Base-by-base conservation (phyloP, 2,888 invertebrate genomes). In the Cantharis rufa region DNA sequence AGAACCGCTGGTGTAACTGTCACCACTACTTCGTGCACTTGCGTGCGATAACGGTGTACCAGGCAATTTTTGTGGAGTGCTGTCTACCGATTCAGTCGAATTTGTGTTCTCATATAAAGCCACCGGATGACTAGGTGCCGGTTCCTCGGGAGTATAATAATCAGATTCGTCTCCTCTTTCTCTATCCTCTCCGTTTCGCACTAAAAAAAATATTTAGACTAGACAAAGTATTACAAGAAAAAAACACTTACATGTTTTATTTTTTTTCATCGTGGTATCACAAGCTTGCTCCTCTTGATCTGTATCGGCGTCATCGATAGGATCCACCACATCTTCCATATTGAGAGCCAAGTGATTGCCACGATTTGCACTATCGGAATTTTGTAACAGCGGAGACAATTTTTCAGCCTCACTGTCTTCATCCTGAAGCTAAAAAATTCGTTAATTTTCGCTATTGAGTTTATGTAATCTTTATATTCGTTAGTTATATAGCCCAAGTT, bases 381-480 rank as follows among this genome's bases (percentile, higher is more conserved):
- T 80, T 69, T 91, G 90, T 18, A 96, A 89, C 32, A 96, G 88
- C 15, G 96, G 96, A 15, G 95, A 95, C 73, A 95, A 88, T 82
- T 95, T 93, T 88, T 96, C 96, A 70, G 93, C 93, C 87, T 96
- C 95, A 85, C 95, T 95, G 85, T 95, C 95, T 81, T 94, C 94
- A 84, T 94, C 95, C 66, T 90, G 89, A 32, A 72, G 18, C 76
- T 75, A 63, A 48, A 48, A n/a, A 48, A n/a, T n/a, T 48, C 13
- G 62, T 27, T 27, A 21, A n/a, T n/a, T n/a, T n/a, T n/a, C n/a
- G n/a, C n/a, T n/a, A n/a, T n/a, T n/a, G n/a, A n/a, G n/a, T n/a
- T n/a, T n/a, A n/a, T n/a, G n/a, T n/a, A n/a, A n/a, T n/a, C n/a
- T n/a, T n/a, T n/a, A n/a, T n/a, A n/a, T n/a, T n/a, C n/a, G n/a